phyloP scores from a whole-genome alignment of 2,113 vertebrate genomes.

The Mesitornis unicolor region DNA sequence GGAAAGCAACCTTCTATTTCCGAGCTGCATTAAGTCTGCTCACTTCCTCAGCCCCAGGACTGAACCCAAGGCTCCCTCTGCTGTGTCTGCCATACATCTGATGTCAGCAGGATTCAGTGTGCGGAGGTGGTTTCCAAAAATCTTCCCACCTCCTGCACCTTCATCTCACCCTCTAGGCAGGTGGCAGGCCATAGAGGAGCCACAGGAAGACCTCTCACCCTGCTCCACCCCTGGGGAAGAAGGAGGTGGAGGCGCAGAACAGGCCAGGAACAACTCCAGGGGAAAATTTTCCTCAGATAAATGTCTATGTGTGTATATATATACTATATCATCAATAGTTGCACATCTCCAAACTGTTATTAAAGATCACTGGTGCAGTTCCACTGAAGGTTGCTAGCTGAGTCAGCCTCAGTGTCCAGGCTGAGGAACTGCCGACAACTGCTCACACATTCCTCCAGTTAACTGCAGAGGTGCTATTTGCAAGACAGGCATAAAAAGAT shows the following conservation, averaged over 20 bases:
- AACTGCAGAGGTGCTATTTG: not conserved
- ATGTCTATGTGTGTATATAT: accelerated
- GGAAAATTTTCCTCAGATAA: not conserved
- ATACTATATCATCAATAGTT: not conserved
- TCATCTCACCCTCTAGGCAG: not conserved
- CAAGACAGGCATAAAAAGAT: not conserved
- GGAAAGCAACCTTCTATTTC: not conserved
- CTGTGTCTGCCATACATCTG: not conserved
- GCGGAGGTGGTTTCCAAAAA: not conserved
- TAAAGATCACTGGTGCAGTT: not conserved
- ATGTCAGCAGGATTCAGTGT: accelerated
- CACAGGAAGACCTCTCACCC: not conserved
- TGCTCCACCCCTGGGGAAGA: not conserved
- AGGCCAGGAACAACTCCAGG: accelerated
- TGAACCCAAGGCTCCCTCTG: slow-evolving; percentile 34
- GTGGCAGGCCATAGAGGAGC: not conserved
- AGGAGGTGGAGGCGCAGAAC: not conserved
- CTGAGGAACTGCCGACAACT: not conserved
- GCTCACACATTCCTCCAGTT: not conserved
- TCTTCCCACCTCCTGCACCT: not conserved
- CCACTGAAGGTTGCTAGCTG: not conserved
- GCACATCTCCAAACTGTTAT: not conserved
- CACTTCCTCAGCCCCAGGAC: not conserved
- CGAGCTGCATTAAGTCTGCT: not conserved
- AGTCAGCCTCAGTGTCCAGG: not conserved